These are phyloP conservation scores for Chloroceryle amazona DNA, from an alignment of 2,797 vertebrate species.

Conservation along the genomic window DNA sequence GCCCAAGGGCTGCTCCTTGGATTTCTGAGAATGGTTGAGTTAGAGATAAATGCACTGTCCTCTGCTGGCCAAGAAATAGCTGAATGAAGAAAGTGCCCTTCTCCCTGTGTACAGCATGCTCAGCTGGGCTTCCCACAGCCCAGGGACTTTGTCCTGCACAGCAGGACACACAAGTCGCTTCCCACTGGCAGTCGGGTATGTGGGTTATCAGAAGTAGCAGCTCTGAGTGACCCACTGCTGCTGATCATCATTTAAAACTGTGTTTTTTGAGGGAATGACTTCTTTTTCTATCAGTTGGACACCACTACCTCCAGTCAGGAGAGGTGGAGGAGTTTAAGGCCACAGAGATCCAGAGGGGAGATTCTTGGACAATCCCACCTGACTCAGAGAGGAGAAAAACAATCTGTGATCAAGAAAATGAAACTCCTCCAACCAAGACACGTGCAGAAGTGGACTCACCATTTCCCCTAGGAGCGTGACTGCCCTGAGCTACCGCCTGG, in stretches of 20 bases:
- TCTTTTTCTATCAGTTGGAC: background rate
- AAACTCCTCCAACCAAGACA: background rate
- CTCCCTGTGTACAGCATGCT: background rate
- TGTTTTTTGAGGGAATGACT: background rate
- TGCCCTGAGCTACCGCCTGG: background rate
- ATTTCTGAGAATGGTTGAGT: background rate
- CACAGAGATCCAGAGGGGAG: background rate
- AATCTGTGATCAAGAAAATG: background rate
- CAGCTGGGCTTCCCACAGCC: background rate
- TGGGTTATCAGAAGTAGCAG: background rate
- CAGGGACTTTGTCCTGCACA: background rate
- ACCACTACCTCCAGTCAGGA: background rate
- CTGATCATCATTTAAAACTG: background rate
- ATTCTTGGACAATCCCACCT: background rate
- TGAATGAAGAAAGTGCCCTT: background rate
- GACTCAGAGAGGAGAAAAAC: background rate
- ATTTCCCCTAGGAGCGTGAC: background rate
- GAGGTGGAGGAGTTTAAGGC: background rate
- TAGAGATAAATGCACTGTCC: background rate
- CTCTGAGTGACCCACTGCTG: background rate
- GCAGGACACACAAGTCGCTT: background rate
- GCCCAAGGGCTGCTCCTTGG: background rate
- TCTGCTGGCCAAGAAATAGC: background rate
- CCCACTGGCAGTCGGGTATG: rapidly evolving
- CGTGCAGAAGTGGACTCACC: rapidly evolving